These are phyloP conservation scores for Cyprinodon tularosa DNA, from an alignment of 2,113 vertebrate genomes.

Conservation along the genomic window DNA sequence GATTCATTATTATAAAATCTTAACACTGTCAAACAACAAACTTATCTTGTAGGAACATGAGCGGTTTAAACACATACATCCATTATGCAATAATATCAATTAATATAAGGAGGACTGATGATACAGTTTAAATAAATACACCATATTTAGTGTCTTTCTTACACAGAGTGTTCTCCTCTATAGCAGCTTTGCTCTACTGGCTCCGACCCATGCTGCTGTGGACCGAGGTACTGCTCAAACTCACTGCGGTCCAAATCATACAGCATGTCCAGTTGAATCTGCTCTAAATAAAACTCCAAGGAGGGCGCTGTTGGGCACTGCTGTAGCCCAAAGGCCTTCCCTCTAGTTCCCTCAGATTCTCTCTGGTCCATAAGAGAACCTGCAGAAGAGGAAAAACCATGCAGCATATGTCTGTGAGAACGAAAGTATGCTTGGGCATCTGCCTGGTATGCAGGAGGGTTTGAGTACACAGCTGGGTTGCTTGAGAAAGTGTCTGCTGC, in stretches of 20 bases:
- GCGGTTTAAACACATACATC: slow-evolving; percentile 5
- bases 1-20: background rate
- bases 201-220: slow-evolving; percentile 74
- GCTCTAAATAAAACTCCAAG: slow-evolving; percentile 81
- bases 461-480: slow-evolving; percentile 19
- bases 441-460: slow-evolving; percentile 70
- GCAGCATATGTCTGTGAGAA: slow-evolving; percentile 51
- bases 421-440: slow-evolving; percentile 70
- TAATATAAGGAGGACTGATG: background rate
- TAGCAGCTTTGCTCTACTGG: slow-evolving; percentile 64
- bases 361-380: slow-evolving; percentile 76
- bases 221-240: slow-evolving; percentile 93
- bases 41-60: background rate
- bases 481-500: slow-evolving; percentile 22
- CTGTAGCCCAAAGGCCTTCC: slow-evolving; percentile 69
- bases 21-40: slow-evolving; percentile 17
- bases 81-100: background rate
- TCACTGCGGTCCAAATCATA: slow-evolving; percentile 92
- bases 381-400: slow-evolving; percentile 57
- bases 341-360: slow-evolving; percentile 51
- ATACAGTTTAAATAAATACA: slow-evolving; percentile 68
- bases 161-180: slow-evolving; percentile 51
- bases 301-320: slow-evolving; percentile 59
- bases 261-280: slow-evolving; percentile 85
- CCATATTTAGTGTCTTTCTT: background rate